These are phyloP conservation scores for Heliconius melpomene DNA, from an alignment of 1,140 invertebrate genomes.

Conservation along the genomic window DNA sequence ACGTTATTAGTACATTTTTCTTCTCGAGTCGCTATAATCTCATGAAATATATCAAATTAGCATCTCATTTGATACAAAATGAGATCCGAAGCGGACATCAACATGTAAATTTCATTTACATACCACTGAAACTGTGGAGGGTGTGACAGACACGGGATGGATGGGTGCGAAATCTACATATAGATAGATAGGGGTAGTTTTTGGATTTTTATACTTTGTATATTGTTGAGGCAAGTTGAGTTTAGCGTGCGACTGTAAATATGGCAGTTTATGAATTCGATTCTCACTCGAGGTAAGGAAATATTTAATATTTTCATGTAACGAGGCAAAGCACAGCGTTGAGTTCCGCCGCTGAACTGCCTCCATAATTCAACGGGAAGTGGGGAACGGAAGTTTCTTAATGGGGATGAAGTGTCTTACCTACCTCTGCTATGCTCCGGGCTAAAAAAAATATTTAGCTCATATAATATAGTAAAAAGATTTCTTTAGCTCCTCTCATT, in stretches of 20 bases:
- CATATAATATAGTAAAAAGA: no score
- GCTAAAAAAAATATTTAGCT: no score
- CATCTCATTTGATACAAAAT: slow-evolving; percentile 3
- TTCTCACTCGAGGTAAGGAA: no score
- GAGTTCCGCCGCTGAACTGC: no score
- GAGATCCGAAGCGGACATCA: neutral
- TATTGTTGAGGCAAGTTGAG: neutral
- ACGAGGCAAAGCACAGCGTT: no score
- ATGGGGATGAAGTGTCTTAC: no score
- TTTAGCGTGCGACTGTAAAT: no score
- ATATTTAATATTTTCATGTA: no score
- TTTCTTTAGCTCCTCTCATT: neutral
- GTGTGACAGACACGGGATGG: slow-evolving; percentile 1
- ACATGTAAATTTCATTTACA: slow-evolving; percentile 14
- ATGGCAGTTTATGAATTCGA: no score
- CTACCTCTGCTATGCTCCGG: no score
- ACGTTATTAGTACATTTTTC: neutral
- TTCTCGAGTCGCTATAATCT: neutral
- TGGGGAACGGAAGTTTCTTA: no score
- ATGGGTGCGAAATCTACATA: slow-evolving; percentile 1
- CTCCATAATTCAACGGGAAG: no score
- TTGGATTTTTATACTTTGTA: neutral
- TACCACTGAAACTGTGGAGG: neutral
- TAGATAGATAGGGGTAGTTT: slow-evolving; percentile 6
- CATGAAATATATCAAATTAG: neutral